Evolutionary conservation across 2,888 invertebrate species (phyloP), one percentile per base, ranked within the genome.

Genomic region (Micoletzkya japonica): DNA sequence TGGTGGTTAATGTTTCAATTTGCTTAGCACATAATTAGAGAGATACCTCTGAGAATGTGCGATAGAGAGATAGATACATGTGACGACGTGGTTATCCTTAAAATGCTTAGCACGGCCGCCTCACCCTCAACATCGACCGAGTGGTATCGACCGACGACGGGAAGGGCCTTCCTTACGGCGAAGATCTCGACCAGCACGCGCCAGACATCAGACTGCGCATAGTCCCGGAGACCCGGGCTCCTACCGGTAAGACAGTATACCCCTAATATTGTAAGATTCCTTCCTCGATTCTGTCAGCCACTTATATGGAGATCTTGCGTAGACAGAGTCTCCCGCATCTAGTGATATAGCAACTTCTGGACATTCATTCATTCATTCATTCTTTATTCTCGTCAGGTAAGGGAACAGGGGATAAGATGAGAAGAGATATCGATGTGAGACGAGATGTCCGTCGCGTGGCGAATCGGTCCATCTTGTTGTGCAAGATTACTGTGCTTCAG

Each of bases 51-150:
- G 39, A 39, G 39, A 39, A 39, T 39, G 17, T 17, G 7, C n/a
- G n/a, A n/a, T n/a, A n/a, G n/a, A n/a, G n/a, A n/a, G n/a, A n/a
- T n/a, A n/a, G n/a, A n/a, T n/a, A n/a, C n/a, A n/a, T n/a, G n/a
- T n/a, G n/a, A n/a, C n/a, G n/a, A n/a, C n/a, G n/a, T 54, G 3
- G 26, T 3, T 30, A 56, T 4, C 6, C 30, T 6, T n/a, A 2
- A n/a, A 32, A 2, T 10, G 44, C 50, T 24, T n/a, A 63, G 52
- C 32, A 54, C 24, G 70, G 70, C 0, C 24, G 26, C n/a, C 30
- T 77, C n/a, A 63, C 74, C n/a, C 34, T 79, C n/a, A 30, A 79
- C 24, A 70, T 79, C 24, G 79, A 79, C 54, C 70, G 79, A 28
- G 49, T 59, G 4, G 52, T 77, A 14, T 37, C 49, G 3, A 60